These are phyloP conservation scores for Penaeus vannamei DNA, from an alignment of 1,140 invertebrate genomes.

Conservation along the genomic window DNA sequence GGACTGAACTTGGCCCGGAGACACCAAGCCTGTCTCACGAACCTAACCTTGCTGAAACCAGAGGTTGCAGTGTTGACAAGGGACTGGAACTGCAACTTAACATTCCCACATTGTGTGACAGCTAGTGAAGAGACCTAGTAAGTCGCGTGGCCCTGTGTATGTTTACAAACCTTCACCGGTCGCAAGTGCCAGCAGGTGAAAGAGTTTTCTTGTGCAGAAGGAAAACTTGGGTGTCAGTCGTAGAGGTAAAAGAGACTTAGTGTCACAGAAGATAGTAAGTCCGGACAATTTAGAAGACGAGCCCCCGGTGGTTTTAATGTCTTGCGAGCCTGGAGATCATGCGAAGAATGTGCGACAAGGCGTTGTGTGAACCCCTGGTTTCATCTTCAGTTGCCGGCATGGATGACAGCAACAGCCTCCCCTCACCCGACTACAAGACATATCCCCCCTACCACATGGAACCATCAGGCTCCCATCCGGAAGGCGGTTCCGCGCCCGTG, in stretches of 20 bases:
- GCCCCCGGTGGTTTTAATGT: background rate
- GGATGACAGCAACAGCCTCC: conserved; percentile 40
- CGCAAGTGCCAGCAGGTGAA: too few species aligned
- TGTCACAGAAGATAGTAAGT: too few species aligned
- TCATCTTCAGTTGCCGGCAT: conserved; percentile 41
- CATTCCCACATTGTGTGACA: conserved; percentile 17
- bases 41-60: conserved; percentile 51
- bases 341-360: conserved; percentile 56
- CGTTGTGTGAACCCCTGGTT: conserved; percentile 49
- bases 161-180: background rate
- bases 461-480: conserved; percentile 6
- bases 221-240: too few species aligned
- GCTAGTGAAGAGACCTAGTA: too few species aligned
- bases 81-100: conserved; percentile 25
- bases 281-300: background rate
- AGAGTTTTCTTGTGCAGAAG: too few species aligned
- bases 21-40: conserved; percentile 14
- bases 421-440: conserved; percentile 33
- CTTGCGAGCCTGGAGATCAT: conserved; percentile 1
- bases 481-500: background rate
- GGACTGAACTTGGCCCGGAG: conserved; percentile 33
- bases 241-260: too few species aligned
- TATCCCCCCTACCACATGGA: conserved; percentile 36
- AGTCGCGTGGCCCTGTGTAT: background rate
- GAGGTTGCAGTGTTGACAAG: conserved; percentile 22